These are phyloP conservation scores for Coreius guichenoti DNA, from an alignment of 2,797 vertebrate species.

Conservation along the genomic window DNA sequence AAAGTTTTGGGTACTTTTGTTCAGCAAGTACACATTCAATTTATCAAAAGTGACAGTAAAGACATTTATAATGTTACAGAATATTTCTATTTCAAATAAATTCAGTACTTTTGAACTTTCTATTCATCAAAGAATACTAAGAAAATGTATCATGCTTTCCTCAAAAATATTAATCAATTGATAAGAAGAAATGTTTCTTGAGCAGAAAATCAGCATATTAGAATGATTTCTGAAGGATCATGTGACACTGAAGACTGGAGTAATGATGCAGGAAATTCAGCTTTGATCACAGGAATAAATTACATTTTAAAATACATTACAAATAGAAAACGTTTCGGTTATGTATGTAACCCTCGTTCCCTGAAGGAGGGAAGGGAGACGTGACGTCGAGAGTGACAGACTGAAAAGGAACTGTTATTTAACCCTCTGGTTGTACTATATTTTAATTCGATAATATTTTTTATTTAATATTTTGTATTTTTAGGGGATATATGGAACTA, in stretches of 20 bases:
- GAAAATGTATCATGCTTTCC: not conserved
- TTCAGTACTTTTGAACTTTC: not conserved
- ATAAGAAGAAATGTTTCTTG: not conserved
- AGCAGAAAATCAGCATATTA: not conserved
- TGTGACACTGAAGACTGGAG: not conserved
- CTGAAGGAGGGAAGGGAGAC: too few relatives aligned
- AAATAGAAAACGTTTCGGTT: too few relatives aligned
- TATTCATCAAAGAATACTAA: not conserved
- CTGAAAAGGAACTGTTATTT: too few relatives aligned
- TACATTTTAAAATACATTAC: too few relatives aligned
- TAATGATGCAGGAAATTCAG: not conserved
- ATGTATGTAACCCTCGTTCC: too few relatives aligned
- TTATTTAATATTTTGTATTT: too few relatives aligned
- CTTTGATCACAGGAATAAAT: not conserved
- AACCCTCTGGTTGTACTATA: too few relatives aligned
- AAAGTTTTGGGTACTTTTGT: not conserved
- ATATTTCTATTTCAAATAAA: not conserved
- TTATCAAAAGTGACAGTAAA: not conserved
- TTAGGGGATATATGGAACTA: too few relatives aligned
- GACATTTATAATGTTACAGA: not conserved
- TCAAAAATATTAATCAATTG: not conserved
- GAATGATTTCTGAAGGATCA: too few relatives aligned
- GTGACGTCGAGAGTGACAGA: too few relatives aligned
- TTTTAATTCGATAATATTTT: too few relatives aligned
- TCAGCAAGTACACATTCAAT: not conserved